Conservation (phyloP, 2,888 invertebrate species). For the Argyresthia albistria region DNA sequence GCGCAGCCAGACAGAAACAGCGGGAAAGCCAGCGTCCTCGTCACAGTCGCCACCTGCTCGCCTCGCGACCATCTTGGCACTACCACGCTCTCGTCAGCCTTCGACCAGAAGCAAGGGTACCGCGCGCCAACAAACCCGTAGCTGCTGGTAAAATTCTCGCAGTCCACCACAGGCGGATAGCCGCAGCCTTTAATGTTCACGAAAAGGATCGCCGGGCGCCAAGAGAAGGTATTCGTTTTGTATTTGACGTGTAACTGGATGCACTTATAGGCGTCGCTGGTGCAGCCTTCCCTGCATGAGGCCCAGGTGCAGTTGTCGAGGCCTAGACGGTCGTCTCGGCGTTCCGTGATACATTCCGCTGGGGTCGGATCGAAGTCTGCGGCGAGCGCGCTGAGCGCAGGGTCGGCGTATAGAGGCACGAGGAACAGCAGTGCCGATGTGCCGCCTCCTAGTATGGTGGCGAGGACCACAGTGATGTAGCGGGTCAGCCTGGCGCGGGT, state of each 20-base stretch:
- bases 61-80: conserved; percentile 87
- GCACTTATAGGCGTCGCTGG: conserved; percentile 82
- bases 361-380: conserved; percentile 84
- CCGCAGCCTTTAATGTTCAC: conserved; percentile 90
- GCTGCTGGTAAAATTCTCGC: conserved; percentile 80
- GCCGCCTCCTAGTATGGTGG: conserved; percentile 56
- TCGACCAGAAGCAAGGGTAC: conserved; percentile 79
- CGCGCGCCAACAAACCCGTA: conserved; percentile 79
- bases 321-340: conserved; percentile 79
- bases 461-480: conserved; percentile 55
- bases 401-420: conserved; percentile 64
- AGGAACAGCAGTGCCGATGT: conserved; percentile 62
- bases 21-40: conserved; percentile 87
- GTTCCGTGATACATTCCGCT: conserved; percentile 80
- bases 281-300: conserved; percentile 86
- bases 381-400: conserved; percentile 73
- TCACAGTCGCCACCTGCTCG: conserved; percentile 85
- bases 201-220: conserved; percentile 76
- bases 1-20: conserved; percentile 88
- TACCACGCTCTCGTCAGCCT: conserved; percentile 86
- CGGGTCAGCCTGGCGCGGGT: conserved; percentile 55
- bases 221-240: conserved; percentile 56
- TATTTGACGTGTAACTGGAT: conserved; percentile 78
- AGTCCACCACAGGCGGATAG: conserved; percentile 83
- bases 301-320: conserved; percentile 86